A percentile compares a stretch with the other conserved stretches of the same genome.
Evolutionary conservation across 2,113 vertebrate species (phyloP).

Genomic region (Ranitomeya variabilis): DNA sequence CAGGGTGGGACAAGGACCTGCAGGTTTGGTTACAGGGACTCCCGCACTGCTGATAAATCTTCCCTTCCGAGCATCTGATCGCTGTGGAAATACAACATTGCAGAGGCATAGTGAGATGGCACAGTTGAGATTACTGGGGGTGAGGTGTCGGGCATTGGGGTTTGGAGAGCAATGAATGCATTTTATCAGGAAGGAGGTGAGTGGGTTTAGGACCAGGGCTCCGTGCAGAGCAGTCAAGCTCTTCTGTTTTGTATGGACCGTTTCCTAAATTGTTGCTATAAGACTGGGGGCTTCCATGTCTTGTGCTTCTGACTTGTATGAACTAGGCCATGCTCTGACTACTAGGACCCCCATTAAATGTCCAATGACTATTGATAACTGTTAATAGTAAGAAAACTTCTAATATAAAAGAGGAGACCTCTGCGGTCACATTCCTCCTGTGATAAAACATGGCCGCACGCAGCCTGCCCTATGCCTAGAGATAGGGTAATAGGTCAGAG

Average conservation of each 20-base stretch:
- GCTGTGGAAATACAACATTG: constrained; percentile 67
- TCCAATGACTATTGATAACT: neutral
- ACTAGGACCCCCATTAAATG: neutral
- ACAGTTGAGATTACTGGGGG: neutral
- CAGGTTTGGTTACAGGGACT: constrained; percentile 85
- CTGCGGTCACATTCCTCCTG: too few relatives aligned
- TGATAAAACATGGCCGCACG: too few relatives aligned
- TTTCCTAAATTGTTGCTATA: too few relatives aligned
- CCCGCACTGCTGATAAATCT: constrained; percentile 84
- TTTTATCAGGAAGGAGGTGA: neutral
- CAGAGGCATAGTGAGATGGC: neutral
- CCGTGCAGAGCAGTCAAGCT: too few relatives aligned
- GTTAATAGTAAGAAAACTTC: neutral
- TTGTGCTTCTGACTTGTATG: neutral
- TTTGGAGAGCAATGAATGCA: neutral
- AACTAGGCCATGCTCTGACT: neutral
- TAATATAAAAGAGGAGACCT: too few relatives aligned
- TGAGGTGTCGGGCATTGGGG: neutral
- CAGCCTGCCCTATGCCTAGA: too few relatives aligned
- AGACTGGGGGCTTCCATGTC: too few relatives aligned
- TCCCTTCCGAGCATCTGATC: constrained; percentile 79
- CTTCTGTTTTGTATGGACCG: too few relatives aligned
- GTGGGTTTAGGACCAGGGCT: neutral
- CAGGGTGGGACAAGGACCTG: constrained; percentile 80
- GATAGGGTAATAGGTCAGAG: too few relatives aligned